Evolutionary conservation across 2,888 invertebrate genomes (phyloP).

Genomic region (Carpatolechia fugitivella): DNA sequence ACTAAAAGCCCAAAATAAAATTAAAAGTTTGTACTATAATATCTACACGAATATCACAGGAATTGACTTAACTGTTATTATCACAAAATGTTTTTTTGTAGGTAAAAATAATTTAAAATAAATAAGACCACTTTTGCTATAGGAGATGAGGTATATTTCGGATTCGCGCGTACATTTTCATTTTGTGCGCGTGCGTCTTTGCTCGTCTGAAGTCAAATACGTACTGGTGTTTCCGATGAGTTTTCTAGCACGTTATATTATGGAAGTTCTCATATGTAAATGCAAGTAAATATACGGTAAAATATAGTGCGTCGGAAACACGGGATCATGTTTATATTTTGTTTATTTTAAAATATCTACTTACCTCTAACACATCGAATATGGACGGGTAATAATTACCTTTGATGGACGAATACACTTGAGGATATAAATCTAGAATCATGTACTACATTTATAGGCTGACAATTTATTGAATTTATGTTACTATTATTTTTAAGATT

Average conservation of each 20-base stretch:
- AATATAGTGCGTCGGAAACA: background rate
- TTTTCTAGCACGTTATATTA: background rate
- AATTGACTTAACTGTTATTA: background rate
- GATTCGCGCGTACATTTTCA: background rate
- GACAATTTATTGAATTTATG: no score
- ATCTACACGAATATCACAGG: slow-evolving; percentile 5
- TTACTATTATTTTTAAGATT: no score
- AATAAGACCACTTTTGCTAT: background rate
- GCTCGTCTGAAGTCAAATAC: background rate
- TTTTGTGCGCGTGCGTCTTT: background rate
- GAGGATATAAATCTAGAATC: no score
- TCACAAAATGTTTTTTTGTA: background rate
- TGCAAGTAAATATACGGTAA: background rate
- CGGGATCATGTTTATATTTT: background rate
- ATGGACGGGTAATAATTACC: no score
- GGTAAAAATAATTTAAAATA: background rate
- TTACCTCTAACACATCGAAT: no score
- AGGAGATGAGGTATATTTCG: background rate
- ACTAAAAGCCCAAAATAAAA: background rate
- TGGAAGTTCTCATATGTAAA: background rate
- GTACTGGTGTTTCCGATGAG: background rate
- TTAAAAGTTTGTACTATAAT: background rate
- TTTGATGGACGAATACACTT: no score
- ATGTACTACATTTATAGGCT: no score
- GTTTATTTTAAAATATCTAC: background rate